These are phyloP conservation scores for Sigmodon hispidus DNA, from an alignment of 2,113 vertebrate species.

Conservation along the genomic window DNA sequence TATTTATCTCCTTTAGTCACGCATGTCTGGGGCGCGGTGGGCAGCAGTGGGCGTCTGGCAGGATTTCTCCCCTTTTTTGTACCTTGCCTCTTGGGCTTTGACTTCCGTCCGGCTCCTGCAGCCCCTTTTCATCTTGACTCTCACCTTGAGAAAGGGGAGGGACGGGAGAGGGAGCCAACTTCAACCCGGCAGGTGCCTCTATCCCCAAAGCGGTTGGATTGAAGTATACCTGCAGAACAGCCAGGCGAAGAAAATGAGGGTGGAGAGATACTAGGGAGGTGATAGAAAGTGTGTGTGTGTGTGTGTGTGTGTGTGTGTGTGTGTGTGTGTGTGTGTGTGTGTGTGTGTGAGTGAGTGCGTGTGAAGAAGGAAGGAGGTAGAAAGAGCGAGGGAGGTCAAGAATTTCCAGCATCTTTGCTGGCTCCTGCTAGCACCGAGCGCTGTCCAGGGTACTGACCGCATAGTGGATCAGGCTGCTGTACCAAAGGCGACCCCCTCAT, in stretches of 20 bases:
- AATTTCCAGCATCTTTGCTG: neutral
- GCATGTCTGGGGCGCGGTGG: conserved; percentile 8
- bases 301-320: conserved; percentile 46
- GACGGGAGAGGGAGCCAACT: conserved; percentile 73
- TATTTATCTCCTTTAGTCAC: conserved; percentile 33
- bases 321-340: conserved; percentile 45
- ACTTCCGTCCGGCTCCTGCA: neutral
- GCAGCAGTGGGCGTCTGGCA: conserved; percentile 38
- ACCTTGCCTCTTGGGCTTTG: neutral
- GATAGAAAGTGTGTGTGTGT: neutral
- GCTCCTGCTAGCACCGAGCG: neutral
- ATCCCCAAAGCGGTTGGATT: conserved; percentile 14
- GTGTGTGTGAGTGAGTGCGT: neutral
- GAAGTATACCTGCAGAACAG: conserved; percentile 46
- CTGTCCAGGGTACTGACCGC: conserved; percentile 87
- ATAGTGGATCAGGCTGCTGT: neutral
- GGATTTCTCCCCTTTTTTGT: neutral
- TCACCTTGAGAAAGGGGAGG: conserved; percentile 75
- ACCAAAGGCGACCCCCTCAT: neutral
- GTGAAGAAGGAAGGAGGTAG: conserved; percentile 40
- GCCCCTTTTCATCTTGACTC: conserved; percentile 53
- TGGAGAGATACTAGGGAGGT: conserved; percentile 2
- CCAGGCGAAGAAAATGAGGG: neutral
- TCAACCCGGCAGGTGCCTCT: conserved; percentile 67
- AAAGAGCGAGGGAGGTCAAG: conserved; percentile 12